These are phyloP conservation scores for Cyprinodon tularosa DNA, from an alignment of 2,113 vertebrate genomes.

Conservation along the genomic window DNA sequence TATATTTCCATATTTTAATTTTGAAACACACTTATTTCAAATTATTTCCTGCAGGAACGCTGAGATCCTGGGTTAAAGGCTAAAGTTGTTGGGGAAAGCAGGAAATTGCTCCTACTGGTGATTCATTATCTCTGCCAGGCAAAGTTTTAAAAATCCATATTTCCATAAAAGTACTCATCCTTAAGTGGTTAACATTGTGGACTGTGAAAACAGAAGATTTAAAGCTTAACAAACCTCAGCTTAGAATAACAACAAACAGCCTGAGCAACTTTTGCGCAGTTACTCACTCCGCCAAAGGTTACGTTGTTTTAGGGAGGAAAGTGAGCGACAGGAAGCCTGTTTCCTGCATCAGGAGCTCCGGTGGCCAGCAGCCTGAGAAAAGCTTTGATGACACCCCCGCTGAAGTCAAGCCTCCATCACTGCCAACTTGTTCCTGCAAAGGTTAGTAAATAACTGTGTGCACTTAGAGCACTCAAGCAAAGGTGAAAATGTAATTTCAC, in stretches of 20 bases:
- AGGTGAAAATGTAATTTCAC: constrained; percentile 48
- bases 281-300: constrained; percentile 51
- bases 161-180: background rate
- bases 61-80: constrained; percentile 42
- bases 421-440: constrained; percentile 47
- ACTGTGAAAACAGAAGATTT: background rate
- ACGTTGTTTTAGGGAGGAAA: constrained; percentile 69
- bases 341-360: constrained; percentile 69
- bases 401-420: constrained; percentile 49
- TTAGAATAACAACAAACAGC: constrained; percentile 39
- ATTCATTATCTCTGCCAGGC: constrained; percentile 45
- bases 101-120: constrained; percentile 51
- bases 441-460: constrained; percentile 54
- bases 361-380: constrained; percentile 68
- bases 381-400: constrained; percentile 64
- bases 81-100: constrained; percentile 65
- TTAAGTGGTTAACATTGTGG: background rate
- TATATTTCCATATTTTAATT: background rate
- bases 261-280: constrained; percentile 34
- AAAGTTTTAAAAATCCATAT: constrained; percentile 1
- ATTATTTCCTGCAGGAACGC: constrained; percentile 28
- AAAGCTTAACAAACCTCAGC: background rate
- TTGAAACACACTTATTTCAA: background rate
- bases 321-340: constrained; percentile 67
- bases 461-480: constrained; percentile 40